A percentile compares a stretch with the other conserved stretches of the same genome.
phyloP scores from a whole-genome alignment of 2,888 invertebrate genomes.

The Trachelus stipa region DNA sequence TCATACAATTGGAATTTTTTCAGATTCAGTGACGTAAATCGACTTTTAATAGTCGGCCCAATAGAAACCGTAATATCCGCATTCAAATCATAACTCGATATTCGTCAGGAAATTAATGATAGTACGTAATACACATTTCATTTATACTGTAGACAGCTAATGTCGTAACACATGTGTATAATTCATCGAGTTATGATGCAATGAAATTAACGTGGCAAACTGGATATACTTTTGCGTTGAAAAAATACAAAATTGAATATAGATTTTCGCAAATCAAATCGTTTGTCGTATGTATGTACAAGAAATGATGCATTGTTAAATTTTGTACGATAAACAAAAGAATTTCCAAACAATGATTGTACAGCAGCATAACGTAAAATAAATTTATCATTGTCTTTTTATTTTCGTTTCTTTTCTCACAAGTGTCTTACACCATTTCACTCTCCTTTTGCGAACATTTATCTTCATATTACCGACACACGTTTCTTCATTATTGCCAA shows the following conservation, averaged over 20 bases:
- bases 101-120: background rate
- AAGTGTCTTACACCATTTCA: background rate
- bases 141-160: background rate
- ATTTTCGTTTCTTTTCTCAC: background rate
- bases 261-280: background rate
- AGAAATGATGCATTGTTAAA: background rate
- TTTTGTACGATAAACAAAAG: background rate
- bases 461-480: background rate
- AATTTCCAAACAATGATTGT: background rate
- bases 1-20: background rate
- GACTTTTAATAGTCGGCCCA: background rate
- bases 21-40: background rate
- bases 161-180: background rate
- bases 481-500: background rate
- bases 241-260: background rate
- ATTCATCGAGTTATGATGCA: background rate
- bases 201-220: background rate
- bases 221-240: background rate
- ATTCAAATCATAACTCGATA: background rate
- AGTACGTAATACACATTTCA: background rate
- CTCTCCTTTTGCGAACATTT: background rate
- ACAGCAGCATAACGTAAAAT: background rate
- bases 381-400: background rate
- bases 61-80: background rate
- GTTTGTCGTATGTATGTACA: background rate